Conservation (phyloP, 2,888 invertebrate species). For the Augiades crinisus region DNA sequence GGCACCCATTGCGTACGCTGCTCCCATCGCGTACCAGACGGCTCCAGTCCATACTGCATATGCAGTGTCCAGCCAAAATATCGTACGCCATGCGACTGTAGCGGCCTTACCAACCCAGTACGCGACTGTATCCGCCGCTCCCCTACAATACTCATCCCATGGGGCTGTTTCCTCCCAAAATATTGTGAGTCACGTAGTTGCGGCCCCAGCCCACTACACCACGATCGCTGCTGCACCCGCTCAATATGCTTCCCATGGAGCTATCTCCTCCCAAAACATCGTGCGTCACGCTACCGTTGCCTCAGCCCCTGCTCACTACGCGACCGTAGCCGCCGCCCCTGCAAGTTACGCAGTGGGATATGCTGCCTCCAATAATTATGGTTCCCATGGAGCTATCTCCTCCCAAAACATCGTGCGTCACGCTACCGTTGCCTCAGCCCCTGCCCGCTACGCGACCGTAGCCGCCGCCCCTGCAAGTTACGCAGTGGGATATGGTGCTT, state of each 20-base stretch:
- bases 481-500: slow-evolving; percentile 32
- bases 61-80: slow-evolving; percentile 29
- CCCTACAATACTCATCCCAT: slow-evolving; percentile 33
- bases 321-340: slow-evolving; percentile 25
- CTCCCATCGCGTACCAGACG: slow-evolving; percentile 32
- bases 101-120: slow-evolving; percentile 36
- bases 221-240: slow-evolving; percentile 41
- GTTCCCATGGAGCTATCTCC: slow-evolving; percentile 32
- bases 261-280: slow-evolving; percentile 59
- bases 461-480: neutral
- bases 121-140: slow-evolving; percentile 37
- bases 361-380: slow-evolving; percentile 8
- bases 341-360: slow-evolving; percentile 6
- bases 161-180: slow-evolving; percentile 4
- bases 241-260: slow-evolving; percentile 38
- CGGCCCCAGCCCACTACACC: neutral
- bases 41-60: slow-evolving; percentile 35
- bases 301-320: slow-evolving; percentile 35
- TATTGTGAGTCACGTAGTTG: slow-evolving; percentile 32
- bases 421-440: slow-evolving; percentile 20
- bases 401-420: slow-evolving; percentile 29
- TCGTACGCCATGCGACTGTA: slow-evolving; percentile 46
- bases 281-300: slow-evolving; percentile 46
- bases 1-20: slow-evolving; percentile 36
- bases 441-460: slow-evolving; percentile 2